Base-by-base conservation (phyloP, 2,113 vertebrate species). In the Gobio gobio region DNA sequence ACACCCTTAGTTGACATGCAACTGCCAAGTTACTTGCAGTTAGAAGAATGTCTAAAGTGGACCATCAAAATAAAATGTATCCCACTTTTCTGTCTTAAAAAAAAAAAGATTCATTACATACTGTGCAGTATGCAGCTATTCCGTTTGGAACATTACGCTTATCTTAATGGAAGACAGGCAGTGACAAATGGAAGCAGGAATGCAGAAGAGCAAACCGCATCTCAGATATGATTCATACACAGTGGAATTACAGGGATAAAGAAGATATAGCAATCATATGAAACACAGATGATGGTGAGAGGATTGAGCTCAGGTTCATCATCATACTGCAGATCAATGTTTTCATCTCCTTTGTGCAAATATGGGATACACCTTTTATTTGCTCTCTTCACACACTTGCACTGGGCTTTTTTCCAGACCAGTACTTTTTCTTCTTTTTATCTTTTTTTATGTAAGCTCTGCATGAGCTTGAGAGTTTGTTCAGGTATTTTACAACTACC, bases 151-250 rank as follows among this genome's bases (percentile, higher is more conserved):
- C 77, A 45, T 45, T 63, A 24, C 1, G 3, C 36, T 64, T 64
- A 66, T 80, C 78, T 64, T 66, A 43, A 79, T 64, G 14, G 24
- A 49, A 66, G 78, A 49, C 59, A 61, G n/a, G 13, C 56, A 80
- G 24, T 80, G 78, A 80, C 43, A 66, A 80, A 66, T 80, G 78
- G 36, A 47, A 49, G 78, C 43, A 66, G 59, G 9, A 78, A 80
- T 49, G 43, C 43, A 49, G 45, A 66, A 66, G 24, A 81, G 10
- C 59, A 49, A 80, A 66, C 40, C 10, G 1, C n/a, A 80, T 64
- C n/a, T 64, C 18, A 49, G 40, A 80, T 80, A 47, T 47, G 58
- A 12, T 64, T 20, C n/a, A 49, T 20, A 66, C 16, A 49, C 78
- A 81, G 61, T 26, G 59, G 59, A 81, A 81, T 51, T 66, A 33